Percentiles rank a stretch among this genome's conserved stretches.
These are phyloP conservation scores for Lophura nycthemera DNA, from an alignment of 2,113 vertebrate genomes.

Conservation along the genomic window DNA sequence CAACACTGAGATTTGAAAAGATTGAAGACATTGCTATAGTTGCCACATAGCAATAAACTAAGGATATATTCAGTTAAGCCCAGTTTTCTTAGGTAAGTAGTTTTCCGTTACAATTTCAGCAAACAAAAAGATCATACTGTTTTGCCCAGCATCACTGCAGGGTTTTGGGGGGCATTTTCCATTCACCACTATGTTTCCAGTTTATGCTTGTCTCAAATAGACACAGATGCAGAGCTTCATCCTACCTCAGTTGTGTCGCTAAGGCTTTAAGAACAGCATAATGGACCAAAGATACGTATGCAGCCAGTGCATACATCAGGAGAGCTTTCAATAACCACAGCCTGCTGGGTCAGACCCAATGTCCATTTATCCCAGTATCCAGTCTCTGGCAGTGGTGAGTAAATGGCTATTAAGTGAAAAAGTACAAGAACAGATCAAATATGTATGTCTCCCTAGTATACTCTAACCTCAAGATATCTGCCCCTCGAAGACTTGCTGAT, in stretches of 20 bases:
- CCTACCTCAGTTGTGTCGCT: background rate
- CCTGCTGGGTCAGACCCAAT: background rate
- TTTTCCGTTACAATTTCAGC: background rate
- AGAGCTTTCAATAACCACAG: slow-evolving; percentile 27
- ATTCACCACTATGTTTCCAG: background rate
- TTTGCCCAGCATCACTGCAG: background rate
- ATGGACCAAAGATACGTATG: background rate
- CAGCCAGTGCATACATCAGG: background rate
- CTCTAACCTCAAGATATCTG: background rate
- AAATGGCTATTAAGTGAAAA: slow-evolving; percentile 40
- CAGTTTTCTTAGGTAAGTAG: background rate
- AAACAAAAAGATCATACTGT: background rate
- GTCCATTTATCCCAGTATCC: slow-evolving; percentile 12
- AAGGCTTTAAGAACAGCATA: background rate
- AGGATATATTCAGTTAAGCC: background rate
- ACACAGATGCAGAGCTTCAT: background rate
- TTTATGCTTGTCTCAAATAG: background rate
- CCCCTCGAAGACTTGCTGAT: background rate
- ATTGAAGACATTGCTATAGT: background rate
- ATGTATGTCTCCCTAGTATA: background rate
- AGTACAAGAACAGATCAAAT: background rate
- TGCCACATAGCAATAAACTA: background rate
- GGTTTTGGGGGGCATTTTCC: background rate
- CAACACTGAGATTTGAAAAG: background rate
- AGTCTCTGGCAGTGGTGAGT: slow-evolving; percentile 5